These are phyloP conservation scores for Perca schrenkii DNA, from an alignment of 2,113 vertebrate genomes.

Conservation along the genomic window DNA sequence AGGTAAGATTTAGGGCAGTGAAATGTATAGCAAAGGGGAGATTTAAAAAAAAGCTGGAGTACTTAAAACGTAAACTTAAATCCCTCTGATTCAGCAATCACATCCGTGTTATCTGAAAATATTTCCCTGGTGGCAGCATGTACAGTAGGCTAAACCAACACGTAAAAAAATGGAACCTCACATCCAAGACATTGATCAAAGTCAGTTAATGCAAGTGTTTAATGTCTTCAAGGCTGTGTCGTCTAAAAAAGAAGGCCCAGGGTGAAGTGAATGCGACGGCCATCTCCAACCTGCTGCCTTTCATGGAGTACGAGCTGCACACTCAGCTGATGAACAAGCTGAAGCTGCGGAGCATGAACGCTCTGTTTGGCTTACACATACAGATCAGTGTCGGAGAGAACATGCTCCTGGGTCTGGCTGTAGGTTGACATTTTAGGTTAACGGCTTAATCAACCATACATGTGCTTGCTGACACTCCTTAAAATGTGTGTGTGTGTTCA, in stretches of 20 bases:
- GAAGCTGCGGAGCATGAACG: constrained; percentile 97
- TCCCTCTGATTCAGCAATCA: not conserved
- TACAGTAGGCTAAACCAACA: not conserved
- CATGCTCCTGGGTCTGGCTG: constrained; percentile 96
- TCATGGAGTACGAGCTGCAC: constrained; percentile 99
- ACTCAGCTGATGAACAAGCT: constrained; percentile 99
- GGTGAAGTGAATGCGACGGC: constrained; percentile 95
- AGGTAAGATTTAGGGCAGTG: not conserved
- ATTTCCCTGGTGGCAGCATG: not conserved
- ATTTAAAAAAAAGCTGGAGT: not conserved
- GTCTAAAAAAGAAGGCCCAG: constrained; percentile 97
- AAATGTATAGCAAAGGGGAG: not conserved
- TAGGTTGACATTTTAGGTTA: constrained; percentile 81
- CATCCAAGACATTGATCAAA: not conserved
- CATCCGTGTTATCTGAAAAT: not conserved
- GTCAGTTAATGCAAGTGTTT: not conserved
- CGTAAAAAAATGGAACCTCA: not conserved
- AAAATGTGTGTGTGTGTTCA: constrained; percentile 66
- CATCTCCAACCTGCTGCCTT: constrained; percentile 96
- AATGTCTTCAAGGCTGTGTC: constrained; percentile 88
- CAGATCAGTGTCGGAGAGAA: constrained; percentile 98
- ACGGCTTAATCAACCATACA: not conserved
- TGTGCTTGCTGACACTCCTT: not conserved
- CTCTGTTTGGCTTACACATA: constrained; percentile 94
- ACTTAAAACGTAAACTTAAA: not conserved